Base-by-base conservation (phyloP, 2,888 invertebrate genomes). In the Dinocampus coccinellae region DNA sequence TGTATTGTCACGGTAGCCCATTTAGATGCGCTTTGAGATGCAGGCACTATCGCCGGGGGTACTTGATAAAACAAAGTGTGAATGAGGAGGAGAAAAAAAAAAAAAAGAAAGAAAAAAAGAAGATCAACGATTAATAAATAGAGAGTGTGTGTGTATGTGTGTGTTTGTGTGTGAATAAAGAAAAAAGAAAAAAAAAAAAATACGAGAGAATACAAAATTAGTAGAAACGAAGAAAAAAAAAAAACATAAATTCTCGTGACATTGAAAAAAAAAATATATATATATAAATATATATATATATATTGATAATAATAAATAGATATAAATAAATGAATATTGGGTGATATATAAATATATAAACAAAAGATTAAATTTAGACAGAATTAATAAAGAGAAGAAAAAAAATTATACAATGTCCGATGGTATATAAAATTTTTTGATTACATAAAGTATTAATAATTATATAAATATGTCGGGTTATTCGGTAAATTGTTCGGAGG, bases 401-500 rank as follows among this genome's bases (percentile, higher is more conserved):
- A 4, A 22, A 29, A 29, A 57, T 22, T 52, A 58, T 58, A 57
- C 13, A 53, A 10, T 33, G 47, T 4, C 26, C 13, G 16, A 36
- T 57, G 16, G n/a, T 26, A 58, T 11, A 57, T 10, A 60, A 47
- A 22, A 10, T 33, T 34, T 10, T 42, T 36, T 10, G 55, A 22
- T 11, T 36, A 7, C 11, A 34, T 13, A 52, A 33, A 36, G 55
- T 34, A 24, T n/a, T 39, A 33, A 34, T 33, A 36, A 39, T 57
- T 9, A 55, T 63, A 63, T 7, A 55, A 79, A 77, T 70, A 87
- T 86, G 87, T 80, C 83, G 70, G 82, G 81, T 2, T 84, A 86
- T 71, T 69, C 85, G 73, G 77, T 83, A 26, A 80, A 81, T 61
- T 99, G 99, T 89, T 90, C 91, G 81, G 92, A 94, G 67, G 99